A percentile compares a stretch with the other conserved stretches of the same genome.
Evolutionary conservation across 2,888 invertebrate genomes (phyloP).

Genomic region (Drosophila nr. perissopoda): DNA sequence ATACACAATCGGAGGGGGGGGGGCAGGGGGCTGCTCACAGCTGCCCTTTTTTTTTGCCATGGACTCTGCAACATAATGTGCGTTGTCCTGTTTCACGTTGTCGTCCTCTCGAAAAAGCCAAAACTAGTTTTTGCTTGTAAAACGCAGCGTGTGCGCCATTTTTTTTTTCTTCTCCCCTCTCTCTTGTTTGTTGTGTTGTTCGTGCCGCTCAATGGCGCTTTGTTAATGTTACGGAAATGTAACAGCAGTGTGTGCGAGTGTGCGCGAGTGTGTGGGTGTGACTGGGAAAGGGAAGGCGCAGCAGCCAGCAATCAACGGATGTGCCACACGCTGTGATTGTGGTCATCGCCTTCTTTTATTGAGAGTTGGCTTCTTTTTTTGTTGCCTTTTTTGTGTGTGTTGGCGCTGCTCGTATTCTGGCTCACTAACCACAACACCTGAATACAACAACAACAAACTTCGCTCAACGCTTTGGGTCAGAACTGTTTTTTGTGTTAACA

Average conservation of each 20-base stretch:
- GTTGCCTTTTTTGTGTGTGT: background rate
- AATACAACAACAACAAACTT: background rate
- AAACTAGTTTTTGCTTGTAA: conserved; percentile 71
- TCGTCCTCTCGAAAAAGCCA: conserved; percentile 23
- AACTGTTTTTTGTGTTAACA: conserved; percentile 4
- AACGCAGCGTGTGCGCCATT: conserved; percentile 68
- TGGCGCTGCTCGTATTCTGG: background rate
- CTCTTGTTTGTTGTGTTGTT: conserved; percentile 49
- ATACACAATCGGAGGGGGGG: conserved; percentile 37
- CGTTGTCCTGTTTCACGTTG: conserved; percentile 30
- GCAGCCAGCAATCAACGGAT: conserved; percentile 45
- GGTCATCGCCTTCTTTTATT: conserved; percentile 60
- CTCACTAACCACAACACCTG: conserved; percentile 42
- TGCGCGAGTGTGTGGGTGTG: background rate
- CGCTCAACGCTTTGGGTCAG: background rate
- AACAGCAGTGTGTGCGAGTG: conserved; percentile 20
- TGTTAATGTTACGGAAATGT: conserved; percentile 79
- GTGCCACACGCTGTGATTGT: conserved; percentile 68
- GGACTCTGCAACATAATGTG: conserved; percentile 41
- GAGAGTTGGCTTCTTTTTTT: conserved; percentile 32
- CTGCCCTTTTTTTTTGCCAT: conserved; percentile 25
- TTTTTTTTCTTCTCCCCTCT: conserved; percentile 35
- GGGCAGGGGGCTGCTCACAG: background rate
- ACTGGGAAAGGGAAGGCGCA: background rate
- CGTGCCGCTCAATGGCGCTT: conserved; percentile 72